These are phyloP conservation scores for Harlomillsia oculata DNA, from an alignment of 1,140 invertebrate species.

Conservation along the genomic window DNA sequence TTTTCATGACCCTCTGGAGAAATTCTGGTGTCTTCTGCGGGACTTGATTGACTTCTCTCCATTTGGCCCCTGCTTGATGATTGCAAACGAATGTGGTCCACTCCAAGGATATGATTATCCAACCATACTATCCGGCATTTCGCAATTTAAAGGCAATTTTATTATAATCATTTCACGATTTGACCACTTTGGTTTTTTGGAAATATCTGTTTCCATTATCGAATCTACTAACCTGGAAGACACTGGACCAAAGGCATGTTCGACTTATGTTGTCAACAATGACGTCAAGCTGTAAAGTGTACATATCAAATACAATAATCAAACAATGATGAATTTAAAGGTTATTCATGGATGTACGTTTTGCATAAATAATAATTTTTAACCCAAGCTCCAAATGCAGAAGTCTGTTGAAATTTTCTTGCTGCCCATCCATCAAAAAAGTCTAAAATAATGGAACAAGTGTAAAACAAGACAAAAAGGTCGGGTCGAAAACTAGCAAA, in stretches of 20 bases:
- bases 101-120: conserved; percentile 12
- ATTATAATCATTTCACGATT: too few species aligned
- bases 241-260: conserved; percentile 25
- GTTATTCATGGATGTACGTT: too few species aligned
- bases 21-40: conserved; percentile 7
- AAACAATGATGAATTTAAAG: too few species aligned
- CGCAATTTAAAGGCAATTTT: too few species aligned
- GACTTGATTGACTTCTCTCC: conserved; percentile 10
- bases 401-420: conserved; percentile 25
- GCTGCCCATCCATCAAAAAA: conserved; percentile 32
- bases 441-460: conserved; percentile 15
- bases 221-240: neutral
- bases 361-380: neutral
- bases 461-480: conserved; percentile 16
- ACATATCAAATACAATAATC: too few species aligned
- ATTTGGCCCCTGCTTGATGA: conserved; percentile 20
- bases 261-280: conserved; percentile 33
- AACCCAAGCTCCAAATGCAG: conserved; percentile 32
- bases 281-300: conserved; percentile 31
- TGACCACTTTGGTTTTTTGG: too few species aligned
- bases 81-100: conserved; percentile 24
- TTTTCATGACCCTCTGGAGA: conserved; percentile 12
- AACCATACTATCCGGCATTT: conserved; percentile 12
- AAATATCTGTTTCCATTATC: too few species aligned
- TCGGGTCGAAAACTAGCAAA: neutral